Evolutionary conservation across 2,113 vertebrate genomes (phyloP), one percentile per base, ranked within the genome.

Genomic region (Camelus dromedarius): DNA sequence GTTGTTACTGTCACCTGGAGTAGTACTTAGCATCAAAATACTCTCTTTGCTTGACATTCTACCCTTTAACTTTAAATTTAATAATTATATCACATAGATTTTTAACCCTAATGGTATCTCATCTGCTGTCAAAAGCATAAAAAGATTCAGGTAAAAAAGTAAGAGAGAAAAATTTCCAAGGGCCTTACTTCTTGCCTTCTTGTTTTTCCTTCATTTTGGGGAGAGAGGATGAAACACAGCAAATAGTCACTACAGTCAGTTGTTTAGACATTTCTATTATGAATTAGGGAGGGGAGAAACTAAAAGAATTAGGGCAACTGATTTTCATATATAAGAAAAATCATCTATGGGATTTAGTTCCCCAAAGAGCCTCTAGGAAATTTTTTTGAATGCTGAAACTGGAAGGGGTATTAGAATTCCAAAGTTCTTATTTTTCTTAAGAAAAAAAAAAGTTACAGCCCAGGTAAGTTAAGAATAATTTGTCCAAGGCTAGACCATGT

Each of bases 401-500:
- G 42, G 66, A 91, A 94, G 32, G 16, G 22, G 8, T 84, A 67
- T 60, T 84, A 80, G 38, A 89, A 95, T 90, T 83, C 60, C 18
- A 92, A 82, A 73, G 5, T 58, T 90, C n/a, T 75, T 10, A 83
- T 56, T 85, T 94, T 89, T 81, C 66, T 64, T 58, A 1, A 50
- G 11, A 28, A 64, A 70, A 24, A 75, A 52, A 89, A 95, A 72
- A 89, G 18, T 54, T 67, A 67, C 19, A 82, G 28, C 22, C 35
- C 9, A 48, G 38, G n/a, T 18, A 87, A 69, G 10, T 28, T 48
- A 42, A 88, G 26, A 92, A 93, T 81, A 20, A 64, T 30, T 42
- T 92, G 13, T 28, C 52, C 30, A 95, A 54, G 46, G 77, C 42
- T 58, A 94, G 85, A 77, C 18, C 86, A 80, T 96, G 28, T 94